Evolutionary conservation across 2,113 vertebrate genomes (phyloP).

Genomic region (Saguinus midas): DNA sequence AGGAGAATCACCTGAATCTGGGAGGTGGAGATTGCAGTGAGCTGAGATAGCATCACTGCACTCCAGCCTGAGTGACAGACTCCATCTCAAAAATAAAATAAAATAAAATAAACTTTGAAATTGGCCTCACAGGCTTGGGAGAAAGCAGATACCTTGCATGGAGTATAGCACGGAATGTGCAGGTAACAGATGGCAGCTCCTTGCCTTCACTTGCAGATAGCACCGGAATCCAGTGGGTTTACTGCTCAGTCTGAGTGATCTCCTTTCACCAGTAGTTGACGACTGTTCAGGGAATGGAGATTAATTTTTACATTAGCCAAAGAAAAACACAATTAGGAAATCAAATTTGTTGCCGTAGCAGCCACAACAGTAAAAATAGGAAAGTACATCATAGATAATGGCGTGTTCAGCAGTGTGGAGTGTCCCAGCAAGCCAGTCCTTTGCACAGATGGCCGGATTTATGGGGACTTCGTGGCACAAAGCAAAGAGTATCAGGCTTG

Average conservation of each 20-base stretch:
- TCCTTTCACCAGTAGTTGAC: not conserved
- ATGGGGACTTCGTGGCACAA: not conserved
- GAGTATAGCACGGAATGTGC: accelerated
- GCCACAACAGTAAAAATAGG: not conserved
- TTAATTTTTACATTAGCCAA: slow-evolving; percentile 54
- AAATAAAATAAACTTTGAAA: not conserved
- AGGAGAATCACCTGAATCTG: too few relatives aligned
- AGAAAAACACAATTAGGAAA: slow-evolving; percentile 49
- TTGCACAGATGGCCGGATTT: not conserved
- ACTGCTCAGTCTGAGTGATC: not conserved
- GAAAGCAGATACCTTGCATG: not conserved
- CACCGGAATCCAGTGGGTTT: accelerated
- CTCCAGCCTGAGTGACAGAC: too few relatives aligned
- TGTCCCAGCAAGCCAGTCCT: not conserved
- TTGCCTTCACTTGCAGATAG: not conserved
- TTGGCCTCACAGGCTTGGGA: not conserved
- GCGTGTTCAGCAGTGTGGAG: not conserved
- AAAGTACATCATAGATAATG: not conserved
- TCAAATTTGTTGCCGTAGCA: slow-evolving; percentile 25
- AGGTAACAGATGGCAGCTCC: not conserved
- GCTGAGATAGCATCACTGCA: too few relatives aligned
- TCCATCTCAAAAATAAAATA: too few relatives aligned
- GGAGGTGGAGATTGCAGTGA: too few relatives aligned
- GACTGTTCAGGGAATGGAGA: slow-evolving; percentile 15
- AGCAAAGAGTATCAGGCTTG: not conserved